Percentiles rank a stretch among this genome's conserved stretches.
Evolutionary conservation across 2,113 vertebrate genomes (phyloP).

Genomic region (Etia nguti): DNA sequence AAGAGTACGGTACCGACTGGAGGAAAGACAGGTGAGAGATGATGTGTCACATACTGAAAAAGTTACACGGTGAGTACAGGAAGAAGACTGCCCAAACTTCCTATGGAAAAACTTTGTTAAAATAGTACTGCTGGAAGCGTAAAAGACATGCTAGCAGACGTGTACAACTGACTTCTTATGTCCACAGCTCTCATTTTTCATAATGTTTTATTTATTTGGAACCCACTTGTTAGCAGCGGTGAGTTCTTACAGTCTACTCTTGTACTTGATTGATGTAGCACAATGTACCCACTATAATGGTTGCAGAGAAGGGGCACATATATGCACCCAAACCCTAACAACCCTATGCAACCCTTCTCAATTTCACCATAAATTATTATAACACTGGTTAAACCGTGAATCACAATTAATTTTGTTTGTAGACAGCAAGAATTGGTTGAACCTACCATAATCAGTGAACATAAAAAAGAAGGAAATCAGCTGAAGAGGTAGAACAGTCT

Average conservation of each 20-base stretch:
- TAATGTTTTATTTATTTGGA: background rate
- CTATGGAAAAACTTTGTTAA: background rate
- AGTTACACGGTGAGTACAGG: background rate
- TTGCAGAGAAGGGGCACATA: background rate
- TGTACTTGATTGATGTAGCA: background rate
- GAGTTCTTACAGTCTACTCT: background rate
- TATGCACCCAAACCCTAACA: no score
- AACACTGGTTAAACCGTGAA: background rate
- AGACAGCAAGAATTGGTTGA: background rate
- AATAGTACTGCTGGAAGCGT: background rate
- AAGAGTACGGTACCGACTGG: background rate
- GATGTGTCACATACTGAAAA: background rate
- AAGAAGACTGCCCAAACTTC: background rate
- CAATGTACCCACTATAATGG: background rate
- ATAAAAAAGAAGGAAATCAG: background rate
- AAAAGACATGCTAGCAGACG: background rate
- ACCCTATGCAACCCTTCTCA: no score
- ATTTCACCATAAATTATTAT: background rate
- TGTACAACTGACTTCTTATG: background rate
- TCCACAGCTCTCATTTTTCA: background rate
- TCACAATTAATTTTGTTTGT: background rate
- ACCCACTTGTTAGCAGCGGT: background rate
- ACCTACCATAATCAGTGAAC: background rate
- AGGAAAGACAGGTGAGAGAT: rapidly evolving
- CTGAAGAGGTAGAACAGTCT: background rate